A percentile compares a stretch with the other conserved stretches of the same genome.
phyloP scores from a whole-genome alignment of 2,888 invertebrate species.

The Vannuccia rotundouncinata region DNA sequence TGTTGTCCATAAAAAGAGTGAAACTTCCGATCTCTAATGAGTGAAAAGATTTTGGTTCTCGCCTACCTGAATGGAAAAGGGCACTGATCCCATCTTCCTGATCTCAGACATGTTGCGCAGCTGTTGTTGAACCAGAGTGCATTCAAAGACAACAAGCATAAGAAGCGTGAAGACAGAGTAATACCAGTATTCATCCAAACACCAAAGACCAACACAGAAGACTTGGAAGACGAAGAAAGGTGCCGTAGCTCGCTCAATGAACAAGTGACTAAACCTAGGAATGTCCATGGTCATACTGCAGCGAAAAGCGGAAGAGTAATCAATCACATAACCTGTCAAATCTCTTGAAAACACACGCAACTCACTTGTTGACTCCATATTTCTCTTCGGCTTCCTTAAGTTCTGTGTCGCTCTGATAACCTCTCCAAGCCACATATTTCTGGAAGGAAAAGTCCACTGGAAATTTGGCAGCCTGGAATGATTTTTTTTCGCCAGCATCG shows the following conservation, averaged over 20 bases:
- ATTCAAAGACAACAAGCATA: slow-evolving; percentile 92
- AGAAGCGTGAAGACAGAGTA: slow-evolving; percentile 90
- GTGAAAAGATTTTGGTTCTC: not conserved
- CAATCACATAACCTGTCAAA: too few relatives aligned
- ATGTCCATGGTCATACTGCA: slow-evolving; percentile 34
- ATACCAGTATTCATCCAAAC: slow-evolving; percentile 94
- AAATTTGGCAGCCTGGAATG: slow-evolving; percentile 75
- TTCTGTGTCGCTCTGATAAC: slow-evolving; percentile 75
- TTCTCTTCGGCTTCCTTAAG: slow-evolving; percentile 69
- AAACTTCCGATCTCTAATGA: slow-evolving; percentile 60
- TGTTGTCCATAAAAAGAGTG: slow-evolving; percentile 52
- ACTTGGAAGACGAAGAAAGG: slow-evolving; percentile 99
- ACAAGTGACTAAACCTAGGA: slow-evolving; percentile 90
- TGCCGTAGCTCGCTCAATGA: slow-evolving; percentile 92
- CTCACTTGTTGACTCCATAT: slow-evolving; percentile 82
- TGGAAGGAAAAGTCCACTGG: slow-evolving; percentile 63
- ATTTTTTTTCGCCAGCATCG: slow-evolving; percentile 68
- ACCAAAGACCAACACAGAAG: slow-evolving; percentile 96
- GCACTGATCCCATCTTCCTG: slow-evolving; percentile 96
- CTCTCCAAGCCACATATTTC: slow-evolving; percentile 66
- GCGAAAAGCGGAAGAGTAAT: not conserved
- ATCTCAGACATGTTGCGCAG: slow-evolving; percentile 96
- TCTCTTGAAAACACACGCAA: too few relatives aligned
- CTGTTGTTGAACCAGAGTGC: slow-evolving; percentile 94
- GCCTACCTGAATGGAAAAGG: slow-evolving; percentile 74